Conservation (phyloP, 2,888 invertebrate genomes). For the Polietes domitor region DNA sequence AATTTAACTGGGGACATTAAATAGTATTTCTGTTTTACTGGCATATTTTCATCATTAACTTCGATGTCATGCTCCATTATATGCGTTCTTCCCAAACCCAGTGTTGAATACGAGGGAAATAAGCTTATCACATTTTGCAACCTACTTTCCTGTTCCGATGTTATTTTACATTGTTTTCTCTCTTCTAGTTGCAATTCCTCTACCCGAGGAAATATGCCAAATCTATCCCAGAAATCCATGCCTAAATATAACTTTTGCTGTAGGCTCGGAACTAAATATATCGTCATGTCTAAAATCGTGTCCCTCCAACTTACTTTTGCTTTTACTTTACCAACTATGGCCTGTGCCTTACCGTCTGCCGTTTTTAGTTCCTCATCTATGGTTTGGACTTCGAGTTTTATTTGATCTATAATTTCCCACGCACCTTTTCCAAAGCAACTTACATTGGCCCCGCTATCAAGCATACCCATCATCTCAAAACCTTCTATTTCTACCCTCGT, state of each 20-base stretch:
- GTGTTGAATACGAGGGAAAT: too few species aligned
- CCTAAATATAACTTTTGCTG: neutral
- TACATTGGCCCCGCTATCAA: constrained; percentile 19
- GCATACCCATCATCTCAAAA: neutral
- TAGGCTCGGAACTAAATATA: neutral
- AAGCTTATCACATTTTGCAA: too few species aligned
- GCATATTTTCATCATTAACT: too few species aligned
- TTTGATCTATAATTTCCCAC: neutral
- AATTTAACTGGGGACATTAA: too few species aligned
- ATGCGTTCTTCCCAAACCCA: too few species aligned
- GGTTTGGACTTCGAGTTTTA: neutral
- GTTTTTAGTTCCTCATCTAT: constrained; percentile 1
- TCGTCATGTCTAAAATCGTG: neutral
- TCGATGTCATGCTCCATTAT: too few species aligned
- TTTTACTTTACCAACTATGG: neutral
- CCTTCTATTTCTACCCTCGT: neutral
- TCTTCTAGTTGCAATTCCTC: neutral
- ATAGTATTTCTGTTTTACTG: too few species aligned
- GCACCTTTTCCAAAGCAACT: constrained; percentile 23
- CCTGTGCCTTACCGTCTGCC: neutral
- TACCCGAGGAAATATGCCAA: neutral
- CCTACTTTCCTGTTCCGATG: too few species aligned
- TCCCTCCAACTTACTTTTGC: neutral
- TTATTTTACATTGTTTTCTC: constrained; percentile 25
- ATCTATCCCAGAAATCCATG: neutral